phyloP scores from a whole-genome alignment of 1,140 invertebrate genomes.

The Hyposmocoma kahamanoa region DNA sequence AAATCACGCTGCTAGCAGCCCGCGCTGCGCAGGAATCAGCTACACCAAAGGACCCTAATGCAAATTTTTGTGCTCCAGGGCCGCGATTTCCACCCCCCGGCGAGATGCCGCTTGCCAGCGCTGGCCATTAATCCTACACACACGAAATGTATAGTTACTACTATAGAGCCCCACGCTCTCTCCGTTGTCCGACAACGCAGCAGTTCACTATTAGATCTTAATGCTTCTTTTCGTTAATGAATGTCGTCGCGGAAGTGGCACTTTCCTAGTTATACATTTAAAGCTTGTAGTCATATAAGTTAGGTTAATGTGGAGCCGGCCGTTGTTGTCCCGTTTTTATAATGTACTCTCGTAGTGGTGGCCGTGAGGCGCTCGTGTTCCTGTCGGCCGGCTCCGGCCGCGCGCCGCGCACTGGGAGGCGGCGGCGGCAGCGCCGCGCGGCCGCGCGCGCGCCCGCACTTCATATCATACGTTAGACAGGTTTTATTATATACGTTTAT shows the following conservation, averaged over 20 bases:
- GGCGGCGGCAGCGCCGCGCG: slow-evolving; percentile 51
- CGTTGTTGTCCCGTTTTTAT: slow-evolving; percentile 33
- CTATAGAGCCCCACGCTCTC: slow-evolving; percentile 60
- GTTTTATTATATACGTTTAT: slow-evolving; percentile 71
- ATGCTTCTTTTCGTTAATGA: slow-evolving; percentile 68
- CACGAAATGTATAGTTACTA: slow-evolving; percentile 73
- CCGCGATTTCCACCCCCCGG: slow-evolving; percentile 72
- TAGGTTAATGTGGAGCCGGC: slow-evolving; percentile 56
- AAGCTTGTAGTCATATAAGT: slow-evolving; percentile 68
- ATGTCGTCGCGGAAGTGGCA: slow-evolving; percentile 50
- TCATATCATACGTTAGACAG: slow-evolving; percentile 73
- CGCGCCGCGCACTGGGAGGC: slow-evolving; percentile 64
- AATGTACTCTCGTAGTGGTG: slow-evolving; percentile 11
- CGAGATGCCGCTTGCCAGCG: slow-evolving; percentile 73
- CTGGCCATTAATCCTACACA: slow-evolving; percentile 74
- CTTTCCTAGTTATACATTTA: slow-evolving; percentile 68
- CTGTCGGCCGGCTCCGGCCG: slow-evolving; percentile 21
- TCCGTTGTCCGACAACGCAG: slow-evolving; percentile 71
- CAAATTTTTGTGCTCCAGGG: slow-evolving; percentile 73
- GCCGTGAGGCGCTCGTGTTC: slow-evolving; percentile 7
- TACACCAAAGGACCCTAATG: slow-evolving; percentile 62
- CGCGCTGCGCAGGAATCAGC: slow-evolving; percentile 76
- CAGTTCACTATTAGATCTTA: slow-evolving; percentile 73
- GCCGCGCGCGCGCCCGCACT: slow-evolving; percentile 41
- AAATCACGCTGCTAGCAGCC: slow-evolving; percentile 85